These are phyloP conservation scores for Aphidoletes aphidimyza DNA, from an alignment of 2,888 invertebrate genomes.

Conservation along the genomic window DNA sequence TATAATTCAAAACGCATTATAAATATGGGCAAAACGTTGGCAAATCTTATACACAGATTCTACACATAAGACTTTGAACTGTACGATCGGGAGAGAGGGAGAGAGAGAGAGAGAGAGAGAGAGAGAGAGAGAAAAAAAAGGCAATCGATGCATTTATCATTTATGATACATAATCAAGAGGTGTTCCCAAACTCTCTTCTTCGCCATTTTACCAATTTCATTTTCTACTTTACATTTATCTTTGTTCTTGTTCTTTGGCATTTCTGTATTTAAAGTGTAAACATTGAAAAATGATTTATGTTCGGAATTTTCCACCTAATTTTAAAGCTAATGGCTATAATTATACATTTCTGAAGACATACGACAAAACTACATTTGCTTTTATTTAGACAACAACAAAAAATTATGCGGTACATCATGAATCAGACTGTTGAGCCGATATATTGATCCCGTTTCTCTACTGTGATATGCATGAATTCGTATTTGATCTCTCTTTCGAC, in stretches of 20 bases:
- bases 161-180: slow-evolving; percentile 3
- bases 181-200: neutral
- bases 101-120: no score
- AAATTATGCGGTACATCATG: no score
- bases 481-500: no score
- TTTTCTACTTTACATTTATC: neutral
- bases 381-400: neutral
- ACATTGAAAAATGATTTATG: slow-evolving; percentile 24
- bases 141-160: neutral
- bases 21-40: no score
- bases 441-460: no score
- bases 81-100: no score
- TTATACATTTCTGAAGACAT: neutral
- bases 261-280: neutral
- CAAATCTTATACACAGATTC: no score
- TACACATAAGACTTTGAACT: no score
- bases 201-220: neutral
- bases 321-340: neutral
- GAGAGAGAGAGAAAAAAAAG: neutral
- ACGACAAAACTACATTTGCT: neutral
- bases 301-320: neutral
- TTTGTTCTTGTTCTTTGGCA: neutral
- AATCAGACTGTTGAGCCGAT: no score
- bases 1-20: no score
- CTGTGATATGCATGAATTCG: no score